These are phyloP conservation scores for Triplophysa bombifrons DNA, from an alignment of 2,797 vertebrate species.

Conservation along the genomic window DNA sequence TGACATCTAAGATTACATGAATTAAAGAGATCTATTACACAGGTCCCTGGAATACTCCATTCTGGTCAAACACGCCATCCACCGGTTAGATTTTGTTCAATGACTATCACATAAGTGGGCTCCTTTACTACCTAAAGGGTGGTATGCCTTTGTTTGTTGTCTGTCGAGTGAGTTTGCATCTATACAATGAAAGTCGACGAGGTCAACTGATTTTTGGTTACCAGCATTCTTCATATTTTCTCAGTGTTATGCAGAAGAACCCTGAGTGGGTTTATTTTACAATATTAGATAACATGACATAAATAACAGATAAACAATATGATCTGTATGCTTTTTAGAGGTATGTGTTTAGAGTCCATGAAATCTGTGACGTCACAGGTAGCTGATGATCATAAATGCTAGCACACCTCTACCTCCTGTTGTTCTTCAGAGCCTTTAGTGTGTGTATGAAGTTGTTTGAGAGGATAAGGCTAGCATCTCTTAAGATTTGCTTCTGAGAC, in stretches of 20 bases:
- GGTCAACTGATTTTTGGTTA: too few relatives aligned
- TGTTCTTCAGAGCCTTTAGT: constrained; percentile 35
- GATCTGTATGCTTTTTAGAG: not conserved
- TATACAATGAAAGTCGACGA: too few relatives aligned
- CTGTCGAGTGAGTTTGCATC: too few relatives aligned
- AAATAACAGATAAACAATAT: not conserved
- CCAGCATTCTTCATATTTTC: too few relatives aligned
- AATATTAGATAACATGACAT: not conserved
- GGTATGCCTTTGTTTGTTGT: too few relatives aligned
- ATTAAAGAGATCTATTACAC: not conserved
- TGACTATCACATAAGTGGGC: not conserved
- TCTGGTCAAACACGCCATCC: not conserved
- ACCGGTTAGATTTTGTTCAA: not conserved
- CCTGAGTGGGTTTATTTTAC: not conserved
- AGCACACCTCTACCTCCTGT: constrained; percentile 29
- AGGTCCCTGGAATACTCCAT: not conserved
- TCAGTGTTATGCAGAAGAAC: too few relatives aligned
- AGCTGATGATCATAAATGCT: constrained; percentile 31
- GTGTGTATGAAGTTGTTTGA: constrained; percentile 6
- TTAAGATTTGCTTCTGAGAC: not conserved
- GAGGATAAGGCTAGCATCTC: not conserved
- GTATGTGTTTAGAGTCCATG: not conserved
- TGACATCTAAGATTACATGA: constrained; percentile 22
- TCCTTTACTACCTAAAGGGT: not conserved
- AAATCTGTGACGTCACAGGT: constrained; percentile 3